These are phyloP conservation scores for Myotis lucifugus DNA, from an alignment of 2,113 vertebrate species.

Conservation along the genomic window DNA sequence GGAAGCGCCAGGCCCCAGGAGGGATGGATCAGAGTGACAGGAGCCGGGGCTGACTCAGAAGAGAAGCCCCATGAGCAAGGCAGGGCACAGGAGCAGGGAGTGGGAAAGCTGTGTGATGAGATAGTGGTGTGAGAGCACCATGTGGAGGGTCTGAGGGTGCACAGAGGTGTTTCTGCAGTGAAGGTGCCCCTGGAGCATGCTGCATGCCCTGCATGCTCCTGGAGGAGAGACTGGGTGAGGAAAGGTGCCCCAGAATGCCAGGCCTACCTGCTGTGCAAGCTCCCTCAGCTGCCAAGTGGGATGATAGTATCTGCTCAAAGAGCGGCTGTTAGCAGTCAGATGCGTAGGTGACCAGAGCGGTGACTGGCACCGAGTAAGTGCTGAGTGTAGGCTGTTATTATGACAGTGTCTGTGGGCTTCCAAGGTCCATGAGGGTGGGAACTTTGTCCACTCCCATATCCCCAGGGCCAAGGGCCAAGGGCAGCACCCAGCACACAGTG, in stretches of 20 bases:
- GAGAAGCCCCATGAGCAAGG: not conserved
- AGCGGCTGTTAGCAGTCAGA: not conserved
- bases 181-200: not conserved
- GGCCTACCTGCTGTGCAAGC: not conserved
- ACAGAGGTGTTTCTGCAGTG: not conserved
- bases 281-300: not conserved
- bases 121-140: not conserved
- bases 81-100: not conserved
- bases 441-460: not conserved
- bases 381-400: no score
- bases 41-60: not conserved
- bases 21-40: not conserved
- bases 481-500: not conserved
- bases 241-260: not conserved
- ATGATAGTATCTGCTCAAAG: not conserved
- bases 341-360: not conserved
- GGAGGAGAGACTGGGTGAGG: not conserved
- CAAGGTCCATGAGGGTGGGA: not conserved
- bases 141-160: not conserved
- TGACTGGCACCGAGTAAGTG: no score
- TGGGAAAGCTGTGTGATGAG: not conserved
- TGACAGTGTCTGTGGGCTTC: not conserved
- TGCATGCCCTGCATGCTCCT: not conserved
- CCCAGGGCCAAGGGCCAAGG: not conserved
- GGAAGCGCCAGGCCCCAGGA: not conserved